Evolutionary conservation across 2,797 vertebrate genomes (phyloP).

Genomic region (Phalloptychus januarius): DNA sequence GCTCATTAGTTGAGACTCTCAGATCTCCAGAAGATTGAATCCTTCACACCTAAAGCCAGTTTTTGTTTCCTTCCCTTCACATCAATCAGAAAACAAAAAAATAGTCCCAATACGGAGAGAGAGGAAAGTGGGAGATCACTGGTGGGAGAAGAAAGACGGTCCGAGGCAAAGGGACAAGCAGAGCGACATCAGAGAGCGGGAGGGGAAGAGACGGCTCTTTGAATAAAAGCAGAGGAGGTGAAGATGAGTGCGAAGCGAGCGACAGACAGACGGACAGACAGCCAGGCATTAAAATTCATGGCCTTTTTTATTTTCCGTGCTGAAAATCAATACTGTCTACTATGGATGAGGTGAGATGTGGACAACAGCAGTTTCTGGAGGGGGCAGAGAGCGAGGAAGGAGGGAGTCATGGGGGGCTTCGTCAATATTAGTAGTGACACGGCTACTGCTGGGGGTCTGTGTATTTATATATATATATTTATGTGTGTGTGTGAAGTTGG

Average conservation of each 20-base stretch:
- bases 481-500: conserved; percentile 25
- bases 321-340: conserved; percentile 88
- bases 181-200: conserved; percentile 51
- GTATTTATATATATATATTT: conserved; percentile 20
- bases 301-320: conserved; percentile 85
- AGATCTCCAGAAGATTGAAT: neutral
- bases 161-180: conserved; percentile 46
- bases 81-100: conserved; percentile 62
- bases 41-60: conserved; percentile 62
- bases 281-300: conserved; percentile 86
- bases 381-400: conserved; percentile 3
- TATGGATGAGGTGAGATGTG: conserved; percentile 86
- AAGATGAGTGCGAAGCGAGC: conserved; percentile 61
- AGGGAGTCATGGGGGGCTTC: conserved; percentile 39
- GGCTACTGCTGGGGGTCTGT: conserved; percentile 59
- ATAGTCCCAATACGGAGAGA: conserved; percentile 18
- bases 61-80: conserved; percentile 46
- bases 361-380: conserved; percentile 79
- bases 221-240: conserved; percentile 66
- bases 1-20: neutral
- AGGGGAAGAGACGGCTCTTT: conserved; percentile 42
- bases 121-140: conserved; percentile 31
- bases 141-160: conserved; percentile 59
- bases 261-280: conserved; percentile 72
- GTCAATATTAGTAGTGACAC: conserved; percentile 74